A percentile compares a stretch with the other conserved stretches of the same genome.
phyloP scores from a whole-genome alignment of 2,888 invertebrate genomes.

The Nycteola revayana region DNA sequence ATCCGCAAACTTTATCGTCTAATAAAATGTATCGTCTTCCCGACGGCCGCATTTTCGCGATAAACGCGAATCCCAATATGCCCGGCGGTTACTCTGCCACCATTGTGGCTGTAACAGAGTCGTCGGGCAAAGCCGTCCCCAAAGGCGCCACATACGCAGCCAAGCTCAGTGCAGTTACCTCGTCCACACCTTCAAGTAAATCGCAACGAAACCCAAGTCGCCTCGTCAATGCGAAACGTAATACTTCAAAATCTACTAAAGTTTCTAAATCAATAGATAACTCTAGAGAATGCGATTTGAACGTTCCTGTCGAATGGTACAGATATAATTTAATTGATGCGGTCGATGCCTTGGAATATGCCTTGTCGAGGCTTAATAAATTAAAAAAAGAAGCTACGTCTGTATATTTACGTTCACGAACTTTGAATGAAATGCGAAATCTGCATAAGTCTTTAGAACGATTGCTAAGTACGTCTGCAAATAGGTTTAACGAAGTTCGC shows the following conservation, averaged over 20 bases:
- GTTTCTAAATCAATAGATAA: constrained; percentile 20
- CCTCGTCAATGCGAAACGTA: constrained; percentile 22
- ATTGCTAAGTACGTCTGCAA: constrained; percentile 76
- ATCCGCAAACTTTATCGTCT: constrained; percentile 74
- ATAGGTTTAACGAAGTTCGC: constrained; percentile 77
- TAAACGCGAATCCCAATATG: constrained; percentile 73
- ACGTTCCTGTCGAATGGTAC: constrained; percentile 81
- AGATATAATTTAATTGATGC: constrained; percentile 81
- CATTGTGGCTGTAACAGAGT: constrained; percentile 71
- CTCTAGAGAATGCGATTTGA: constrained; percentile 51
- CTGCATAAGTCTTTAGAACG: constrained; percentile 81
- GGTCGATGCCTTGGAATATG: constrained; percentile 80
- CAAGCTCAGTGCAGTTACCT: constrained; percentile 55
- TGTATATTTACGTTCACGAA: constrained; percentile 67
- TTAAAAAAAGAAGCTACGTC: constrained; percentile 74
- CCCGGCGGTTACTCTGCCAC: constrained; percentile 79
- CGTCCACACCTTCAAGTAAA: constrained; percentile 27
- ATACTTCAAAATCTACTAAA: constrained; percentile 27
- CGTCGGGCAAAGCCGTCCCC: constrained; percentile 37
- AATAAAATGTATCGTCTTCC: constrained; percentile 79
- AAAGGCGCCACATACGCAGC: constrained; percentile 65
- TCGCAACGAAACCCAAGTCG: constrained; percentile 12
- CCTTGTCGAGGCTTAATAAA: constrained; percentile 73
- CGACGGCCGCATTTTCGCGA: constrained; percentile 76
- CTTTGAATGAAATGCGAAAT: constrained; percentile 72